Evolutionary conservation across 1,140 invertebrate genomes (phyloP).

Genomic region (Dreissena rostriformis): DNA sequence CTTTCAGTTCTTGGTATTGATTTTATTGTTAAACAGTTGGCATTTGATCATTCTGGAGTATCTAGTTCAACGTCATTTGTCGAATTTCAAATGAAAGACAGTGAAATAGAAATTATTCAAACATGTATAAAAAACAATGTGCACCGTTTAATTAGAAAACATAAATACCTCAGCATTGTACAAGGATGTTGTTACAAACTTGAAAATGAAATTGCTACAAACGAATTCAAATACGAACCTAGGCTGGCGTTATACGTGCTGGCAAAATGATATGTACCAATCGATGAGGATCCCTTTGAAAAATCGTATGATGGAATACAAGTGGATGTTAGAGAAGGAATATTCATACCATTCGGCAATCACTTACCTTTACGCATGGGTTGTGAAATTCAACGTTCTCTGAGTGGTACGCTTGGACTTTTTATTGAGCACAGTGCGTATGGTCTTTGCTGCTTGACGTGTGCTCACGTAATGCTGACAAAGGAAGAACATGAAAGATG

Average conservation of each 20-base stretch:
- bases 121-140: too few species aligned
- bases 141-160: too few species aligned
- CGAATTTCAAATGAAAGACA: too few species aligned
- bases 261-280: slow-evolving; percentile 2
- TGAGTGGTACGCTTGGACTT: neutral
- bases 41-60: too few species aligned
- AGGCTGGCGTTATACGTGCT: slow-evolving; percentile 2
- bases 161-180: too few species aligned
- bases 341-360: neutral
- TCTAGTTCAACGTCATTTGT: too few species aligned
- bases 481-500: neutral
- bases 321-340: slow-evolving; percentile 6
- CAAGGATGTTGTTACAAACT: too few species aligned
- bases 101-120: too few species aligned
- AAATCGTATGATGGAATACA: neutral
- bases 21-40: too few species aligned
- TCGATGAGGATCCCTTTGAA: slow-evolving; percentile 6
- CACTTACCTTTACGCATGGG: neutral
- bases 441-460: slow-evolving; percentile 2
- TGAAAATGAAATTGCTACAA: too few species aligned
- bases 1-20: too few species aligned
- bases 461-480: neutral
- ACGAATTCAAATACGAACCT: neutral
- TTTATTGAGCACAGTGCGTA: slow-evolving; percentile 7
- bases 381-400: neutral